These are phyloP conservation scores for Hypothenemus hampei DNA, from an alignment of 1,140 invertebrate species.

Conservation along the genomic window DNA sequence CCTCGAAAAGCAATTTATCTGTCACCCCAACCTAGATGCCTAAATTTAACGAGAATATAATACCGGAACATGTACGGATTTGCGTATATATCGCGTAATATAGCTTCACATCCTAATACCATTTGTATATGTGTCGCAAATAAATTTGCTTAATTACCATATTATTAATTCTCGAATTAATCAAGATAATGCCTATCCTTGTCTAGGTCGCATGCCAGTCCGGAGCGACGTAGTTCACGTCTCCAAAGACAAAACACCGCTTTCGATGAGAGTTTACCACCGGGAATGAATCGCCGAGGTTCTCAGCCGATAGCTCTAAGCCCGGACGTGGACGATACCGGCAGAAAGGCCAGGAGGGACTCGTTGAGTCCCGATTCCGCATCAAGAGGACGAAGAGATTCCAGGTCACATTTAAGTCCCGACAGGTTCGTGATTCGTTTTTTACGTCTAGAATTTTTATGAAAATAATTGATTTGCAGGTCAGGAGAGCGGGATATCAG, in stretches of 20 bases:
- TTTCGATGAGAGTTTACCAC: conserved; percentile 77
- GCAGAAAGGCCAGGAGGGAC: conserved; percentile 71
- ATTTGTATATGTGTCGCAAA: no score
- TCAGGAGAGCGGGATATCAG: conserved; percentile 66
- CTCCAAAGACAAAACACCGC: conserved; percentile 81
- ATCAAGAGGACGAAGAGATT: conserved; percentile 64
- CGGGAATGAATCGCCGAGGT: conserved; percentile 58
- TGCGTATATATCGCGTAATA: no score
- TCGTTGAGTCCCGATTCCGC: conserved; percentile 85
- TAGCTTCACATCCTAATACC: no score
- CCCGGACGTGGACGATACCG: conserved; percentile 60
- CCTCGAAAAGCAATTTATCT: no score
- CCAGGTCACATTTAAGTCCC: conserved; percentile 71
- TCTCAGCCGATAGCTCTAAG: conserved; percentile 75
- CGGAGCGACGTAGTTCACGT: conserved; percentile 65
- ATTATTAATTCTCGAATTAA: no score
- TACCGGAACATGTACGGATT: no score
- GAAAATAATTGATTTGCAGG: conserved; percentile 17
- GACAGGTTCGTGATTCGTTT: conserved; percentile 49
- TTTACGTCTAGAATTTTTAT: background rate
- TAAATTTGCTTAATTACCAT: no score
- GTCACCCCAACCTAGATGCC: no score
- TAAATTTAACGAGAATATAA: no score
- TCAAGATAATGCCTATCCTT: no score
- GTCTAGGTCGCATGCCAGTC: conserved; percentile 51